Base-by-base conservation (phyloP, 2,113 vertebrate genomes). In the Chiloscyllium plagiosum region DNA sequence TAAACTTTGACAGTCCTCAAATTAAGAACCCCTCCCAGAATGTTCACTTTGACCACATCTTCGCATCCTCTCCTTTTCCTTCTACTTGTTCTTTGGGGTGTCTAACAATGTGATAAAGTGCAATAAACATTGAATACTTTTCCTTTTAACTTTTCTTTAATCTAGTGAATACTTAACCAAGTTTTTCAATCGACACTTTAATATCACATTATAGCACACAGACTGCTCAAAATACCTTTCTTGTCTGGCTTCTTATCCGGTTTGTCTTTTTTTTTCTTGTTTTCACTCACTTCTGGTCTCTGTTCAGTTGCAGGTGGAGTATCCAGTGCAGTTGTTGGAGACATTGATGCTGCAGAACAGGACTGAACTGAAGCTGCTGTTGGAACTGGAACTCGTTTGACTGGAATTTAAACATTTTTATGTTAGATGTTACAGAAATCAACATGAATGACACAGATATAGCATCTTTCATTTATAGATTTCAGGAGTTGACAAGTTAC, bases 241-340 rank as follows among this genome's bases (percentile, higher is more conserved):
- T 99, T 99, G 97, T 99, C 99, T 83, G 96, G 96, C 97, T 99
- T 98, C 70, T 99, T 99, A 97, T 99, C 99, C 78, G 96, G 96
- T 97, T 99, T 98, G 69, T 98, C 97, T 69, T 98, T 99, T 96
- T 98, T 98, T 97, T 98, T 99, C 96, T 98, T 98, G 96, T 97
- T 97, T 97, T 98, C 98, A 29, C 90, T 96, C 97, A 96, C 97
- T 97, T 96, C 97, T 96, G 97, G 97, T 72, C 97, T 3, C 37
- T 98, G 93, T 76, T 94, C 97, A 96, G 97, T 96, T 80, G 96
- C 96, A 96, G 97, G 97, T 56, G 97, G 90, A 95, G 56, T 96
- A 89, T 97, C 96, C 29, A 97, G 56, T 52, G 96, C n/a, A 0
- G 97, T 78, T 72, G 97, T 96, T 96, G 97, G 96, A 50, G 97